Conservation (phyloP, 2,797 vertebrate genomes). For the Diplodus sargus region DNA sequence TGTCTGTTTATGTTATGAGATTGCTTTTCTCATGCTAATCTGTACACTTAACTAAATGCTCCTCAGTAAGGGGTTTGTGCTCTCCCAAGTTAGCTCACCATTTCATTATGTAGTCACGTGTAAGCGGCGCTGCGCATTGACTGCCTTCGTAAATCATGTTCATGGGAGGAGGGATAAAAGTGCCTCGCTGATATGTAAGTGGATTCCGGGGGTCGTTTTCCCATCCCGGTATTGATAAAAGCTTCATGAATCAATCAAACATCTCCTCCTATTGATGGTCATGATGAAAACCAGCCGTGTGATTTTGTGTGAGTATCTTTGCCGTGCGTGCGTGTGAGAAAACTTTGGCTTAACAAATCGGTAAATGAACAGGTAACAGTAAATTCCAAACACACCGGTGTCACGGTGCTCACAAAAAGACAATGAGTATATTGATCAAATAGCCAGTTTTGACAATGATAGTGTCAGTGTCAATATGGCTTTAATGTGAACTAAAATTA, state of each 20-base stretch:
- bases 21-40: constrained; percentile 82
- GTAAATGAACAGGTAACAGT: background rate
- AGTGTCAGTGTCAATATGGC: background rate
- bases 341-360: constrained; percentile 9
- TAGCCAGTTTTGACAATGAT: constrained; percentile 15
- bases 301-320: constrained; percentile 1
- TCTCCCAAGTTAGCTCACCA: constrained; percentile 67
- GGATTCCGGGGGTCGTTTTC: constrained; percentile 66
- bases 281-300: constrained; percentile 41
- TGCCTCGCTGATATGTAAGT: constrained; percentile 71
- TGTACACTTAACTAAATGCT: constrained; percentile 79
- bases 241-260: constrained; percentile 72
- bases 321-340: background rate
- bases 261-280: constrained; percentile 55
- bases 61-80: constrained; percentile 55
- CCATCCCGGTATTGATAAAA: constrained; percentile 69
- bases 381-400: constrained; percentile 19
- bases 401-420: constrained; percentile 21
- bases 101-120: constrained; percentile 76
- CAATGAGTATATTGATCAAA: constrained; percentile 40
- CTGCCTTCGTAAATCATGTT: constrained; percentile 74
- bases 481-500: constrained; percentile 16
- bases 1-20: constrained; percentile 74
- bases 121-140: constrained; percentile 54
- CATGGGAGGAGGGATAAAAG: constrained; percentile 68